Evolutionary conservation across 2,888 invertebrate genomes (phyloP).

Genomic region (Drosophila emarginata): DNA sequence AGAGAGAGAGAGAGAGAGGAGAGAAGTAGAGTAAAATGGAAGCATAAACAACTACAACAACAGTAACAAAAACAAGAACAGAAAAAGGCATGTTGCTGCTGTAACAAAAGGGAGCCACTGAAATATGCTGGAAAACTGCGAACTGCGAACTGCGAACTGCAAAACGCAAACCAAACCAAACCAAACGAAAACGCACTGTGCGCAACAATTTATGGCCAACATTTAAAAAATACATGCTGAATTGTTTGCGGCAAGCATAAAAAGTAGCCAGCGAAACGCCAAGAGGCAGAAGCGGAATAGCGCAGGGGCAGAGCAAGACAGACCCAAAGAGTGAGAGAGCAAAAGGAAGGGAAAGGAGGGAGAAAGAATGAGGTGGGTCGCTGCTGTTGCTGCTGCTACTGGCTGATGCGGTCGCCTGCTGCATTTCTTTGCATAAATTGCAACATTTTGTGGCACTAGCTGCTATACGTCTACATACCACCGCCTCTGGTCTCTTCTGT

Average conservation of each 20-base stretch:
- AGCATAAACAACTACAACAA: slow-evolving; percentile 60
- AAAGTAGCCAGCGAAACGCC: slow-evolving; percentile 59
- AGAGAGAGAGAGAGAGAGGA: background rate
- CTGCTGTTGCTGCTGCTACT: slow-evolving; percentile 5
- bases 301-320: background rate
- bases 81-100: slow-evolving; percentile 58
- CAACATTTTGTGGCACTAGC: slow-evolving; percentile 46
- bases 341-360: no score
- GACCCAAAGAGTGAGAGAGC: background rate
- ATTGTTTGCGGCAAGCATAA: slow-evolving; percentile 73
- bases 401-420: slow-evolving; percentile 44
- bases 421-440: slow-evolving; percentile 75
- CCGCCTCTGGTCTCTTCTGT: background rate
- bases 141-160: slow-evolving; percentile 39
- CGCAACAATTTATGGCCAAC: slow-evolving; percentile 77
- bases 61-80: slow-evolving; percentile 43
- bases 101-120: slow-evolving; percentile 61
- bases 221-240: slow-evolving; percentile 74
- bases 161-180: no score
- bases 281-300: slow-evolving; percentile 11
- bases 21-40: slow-evolving; percentile 44
- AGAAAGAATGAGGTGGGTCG: background rate
- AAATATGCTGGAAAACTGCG: slow-evolving; percentile 66
- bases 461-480: background rate
- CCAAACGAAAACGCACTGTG: slow-evolving; percentile 67